Evolutionary conservation across 2,113 vertebrate genomes (phyloP), one percentile per base, ranked within the genome.

Genomic region (Cyprinodon brontotheroides): DNA sequence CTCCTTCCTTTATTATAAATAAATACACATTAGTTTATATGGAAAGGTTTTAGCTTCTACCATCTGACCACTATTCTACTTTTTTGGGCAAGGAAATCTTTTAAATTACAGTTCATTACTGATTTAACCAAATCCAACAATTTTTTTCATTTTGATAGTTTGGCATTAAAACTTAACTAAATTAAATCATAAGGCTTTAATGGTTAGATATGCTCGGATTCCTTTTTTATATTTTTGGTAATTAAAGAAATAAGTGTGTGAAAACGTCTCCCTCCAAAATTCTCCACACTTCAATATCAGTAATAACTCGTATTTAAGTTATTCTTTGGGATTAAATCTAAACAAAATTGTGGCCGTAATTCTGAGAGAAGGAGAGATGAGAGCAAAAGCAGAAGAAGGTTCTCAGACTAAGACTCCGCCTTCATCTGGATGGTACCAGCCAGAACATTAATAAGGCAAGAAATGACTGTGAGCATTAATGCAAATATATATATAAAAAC

Each of bases 321-420:
- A 71, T 20, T 89, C 85, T 90, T 91, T 90, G 85, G 90, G 87
- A 85, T 87, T 74, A 65, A 74, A 72, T 74, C 59, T 74, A 67
- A 65, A 3, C 57, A 82, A 74, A 39, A 68, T 79, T 73, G 77
- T 50, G 79, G 78, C 39, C 71, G 15, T 72, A 57, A 4, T 65
- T 71, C 76, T 81, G 82, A 76, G 66, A 87, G 76, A 71, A 68
- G 72, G 73, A 72, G 82, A 82, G 65, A 72, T 68, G 40, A 74
- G 74, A 53, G 45, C 3, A 3, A 14, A 4, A 47, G 4, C 53
- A 43, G 38, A 22, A 38, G 17, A 68, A 38, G 61, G 29, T 70
- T 47, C 66, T 83, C 81, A 71, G 75, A 77, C 47, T 79, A 53
- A 79, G 50, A 76, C 78, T 73, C 60, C 70, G 59, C 63, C 57